A percentile compares a stretch with the other conserved stretches of the same genome.
phyloP scores from a whole-genome alignment of 2,797 vertebrate species.

The Cyclopterus lumpus region DNA sequence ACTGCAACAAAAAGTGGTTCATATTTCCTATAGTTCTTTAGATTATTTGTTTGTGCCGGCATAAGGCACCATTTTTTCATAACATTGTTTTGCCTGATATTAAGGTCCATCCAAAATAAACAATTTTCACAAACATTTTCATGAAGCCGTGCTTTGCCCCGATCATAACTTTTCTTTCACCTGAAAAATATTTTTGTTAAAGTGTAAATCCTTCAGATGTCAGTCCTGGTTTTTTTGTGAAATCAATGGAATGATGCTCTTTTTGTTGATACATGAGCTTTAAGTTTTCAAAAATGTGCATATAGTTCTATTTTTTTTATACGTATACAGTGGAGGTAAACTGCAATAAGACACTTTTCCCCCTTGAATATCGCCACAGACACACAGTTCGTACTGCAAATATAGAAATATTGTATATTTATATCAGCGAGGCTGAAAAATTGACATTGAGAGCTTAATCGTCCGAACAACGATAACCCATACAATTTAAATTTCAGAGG shows the following conservation, averaged over 20 bases:
- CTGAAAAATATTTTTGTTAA: neutral
- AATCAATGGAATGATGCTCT: neutral
- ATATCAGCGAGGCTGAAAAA: too few relatives aligned
- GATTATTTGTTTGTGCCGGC: neutral
- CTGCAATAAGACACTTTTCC: neutral
- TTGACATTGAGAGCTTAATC: too few relatives aligned
- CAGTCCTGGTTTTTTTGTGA: neutral
- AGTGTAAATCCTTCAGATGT: neutral
- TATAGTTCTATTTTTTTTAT: too few relatives aligned
- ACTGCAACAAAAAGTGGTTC: neutral
- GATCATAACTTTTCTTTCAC: neutral
- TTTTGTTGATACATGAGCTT: neutral
- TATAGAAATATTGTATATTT: too few relatives aligned
- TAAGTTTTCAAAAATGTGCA: neutral
- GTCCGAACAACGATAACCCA: too few relatives aligned
- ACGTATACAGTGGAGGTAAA: neutral
- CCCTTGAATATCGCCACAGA: neutral
- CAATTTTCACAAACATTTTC: neutral
- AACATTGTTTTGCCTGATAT: constrained; percentile 2
- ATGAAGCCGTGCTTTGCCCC: neutral
- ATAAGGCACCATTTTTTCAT: neutral
- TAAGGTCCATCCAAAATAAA: neutral
- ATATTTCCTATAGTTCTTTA: neutral
- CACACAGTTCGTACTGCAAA: neutral
- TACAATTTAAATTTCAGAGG: too few relatives aligned